Percentiles rank a stretch among this genome's conserved stretches.
These are phyloP conservation scores for Lathamus discolor DNA, from an alignment of 2,113 vertebrate species.

Conservation along the genomic window DNA sequence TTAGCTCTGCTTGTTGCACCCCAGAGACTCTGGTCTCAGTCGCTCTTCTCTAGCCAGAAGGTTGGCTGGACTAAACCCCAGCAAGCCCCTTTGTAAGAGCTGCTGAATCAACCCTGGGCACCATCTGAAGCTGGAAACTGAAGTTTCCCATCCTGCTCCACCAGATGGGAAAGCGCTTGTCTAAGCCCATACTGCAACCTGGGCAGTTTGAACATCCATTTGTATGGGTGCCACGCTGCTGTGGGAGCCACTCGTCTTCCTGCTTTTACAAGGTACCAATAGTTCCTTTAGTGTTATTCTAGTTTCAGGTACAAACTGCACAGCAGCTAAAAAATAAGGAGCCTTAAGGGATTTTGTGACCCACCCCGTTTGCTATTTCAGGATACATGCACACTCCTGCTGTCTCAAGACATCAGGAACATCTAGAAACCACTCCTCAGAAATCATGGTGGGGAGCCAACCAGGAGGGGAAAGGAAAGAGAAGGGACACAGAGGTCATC, in stretches of 20 bases:
- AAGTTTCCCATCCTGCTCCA: background rate
- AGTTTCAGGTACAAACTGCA: background rate
- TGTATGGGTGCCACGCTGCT: too few species aligned
- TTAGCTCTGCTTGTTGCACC: background rate
- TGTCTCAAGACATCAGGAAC: background rate
- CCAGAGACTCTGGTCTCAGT: fast-evolving
- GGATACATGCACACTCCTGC: fast-evolving
- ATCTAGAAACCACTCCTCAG: background rate
- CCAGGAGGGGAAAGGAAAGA: background rate
- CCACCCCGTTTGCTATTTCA: fast-evolving
- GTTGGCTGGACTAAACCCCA: background rate
- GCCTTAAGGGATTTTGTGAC: background rate
- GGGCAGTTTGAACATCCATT: background rate
- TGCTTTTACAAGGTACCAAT: background rate
- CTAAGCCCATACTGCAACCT: background rate
- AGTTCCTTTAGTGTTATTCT: background rate
- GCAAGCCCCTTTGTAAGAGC: background rate
- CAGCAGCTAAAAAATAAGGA: background rate
- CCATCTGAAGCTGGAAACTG: too few species aligned
- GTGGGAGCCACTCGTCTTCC: background rate
- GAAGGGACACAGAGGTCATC: background rate
- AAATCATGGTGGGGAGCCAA: background rate
- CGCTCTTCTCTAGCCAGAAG: background rate
- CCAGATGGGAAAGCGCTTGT: background rate
- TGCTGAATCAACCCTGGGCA: background rate